Percentiles rank a stretch among this genome's conserved stretches.
phyloP scores from a whole-genome alignment of 2,888 invertebrate genomes.

The Mimachlamys varia region DNA sequence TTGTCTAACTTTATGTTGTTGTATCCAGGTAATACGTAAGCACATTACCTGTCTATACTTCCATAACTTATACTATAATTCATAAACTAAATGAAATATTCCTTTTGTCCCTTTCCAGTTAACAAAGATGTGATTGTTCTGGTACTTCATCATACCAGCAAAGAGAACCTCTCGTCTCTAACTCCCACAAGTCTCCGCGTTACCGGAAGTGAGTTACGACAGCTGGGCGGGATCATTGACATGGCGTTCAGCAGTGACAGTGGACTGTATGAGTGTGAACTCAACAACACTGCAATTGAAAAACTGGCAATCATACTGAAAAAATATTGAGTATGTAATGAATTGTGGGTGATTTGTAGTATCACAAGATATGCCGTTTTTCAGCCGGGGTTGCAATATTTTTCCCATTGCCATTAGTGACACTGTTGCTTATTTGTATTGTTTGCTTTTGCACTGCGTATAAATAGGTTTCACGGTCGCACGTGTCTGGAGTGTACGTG shows the following conservation, averaged over 20 bases:
- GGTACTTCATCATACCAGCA: not conserved
- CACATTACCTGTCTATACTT: too few relatives aligned
- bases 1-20: too few relatives aligned
- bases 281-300: not conserved
- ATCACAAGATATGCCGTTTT: too few relatives aligned
- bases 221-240: not conserved
- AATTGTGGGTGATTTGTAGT: too few relatives aligned
- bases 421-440: not conserved
- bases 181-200: conserved; percentile 15
- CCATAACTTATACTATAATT: too few relatives aligned
- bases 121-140: not conserved
- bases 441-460: too few relatives aligned
- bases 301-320: not conserved
- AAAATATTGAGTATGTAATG: not conserved
- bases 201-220: conserved; percentile 4
- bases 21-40: too few relatives aligned
- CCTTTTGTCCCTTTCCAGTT: not conserved
- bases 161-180: not conserved
- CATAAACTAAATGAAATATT: too few relatives aligned
- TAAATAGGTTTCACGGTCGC: too few relatives aligned
- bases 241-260: not conserved
- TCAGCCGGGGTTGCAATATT: not conserved
- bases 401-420: not conserved
- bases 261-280: not conserved
- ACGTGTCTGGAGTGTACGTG: too few relatives aligned